Base-by-base conservation (phyloP, 2,797 vertebrate genomes). In the Sebastes trivittatus region DNA sequence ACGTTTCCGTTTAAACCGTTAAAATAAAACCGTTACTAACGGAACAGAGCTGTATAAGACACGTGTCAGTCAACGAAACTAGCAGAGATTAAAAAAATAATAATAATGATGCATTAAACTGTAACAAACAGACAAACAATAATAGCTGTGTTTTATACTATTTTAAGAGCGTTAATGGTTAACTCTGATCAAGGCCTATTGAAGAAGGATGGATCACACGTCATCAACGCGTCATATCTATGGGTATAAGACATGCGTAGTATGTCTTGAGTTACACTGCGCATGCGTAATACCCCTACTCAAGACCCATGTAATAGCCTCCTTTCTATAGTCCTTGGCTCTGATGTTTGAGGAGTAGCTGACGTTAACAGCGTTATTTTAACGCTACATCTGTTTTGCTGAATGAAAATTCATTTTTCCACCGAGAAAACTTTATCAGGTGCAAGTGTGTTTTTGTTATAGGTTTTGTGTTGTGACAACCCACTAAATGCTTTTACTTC, bases 11-110 rank as follows among this genome's bases (percentile, higher is more conserved):
- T 80, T 4, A 2, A 9, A 7, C 34, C 0, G 78, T 77, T 11
- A 88, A 73, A 90, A 81, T 91, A 89, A 91, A 91, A 75, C 4
- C 4, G 20, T 13, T 4, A 22, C 5, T 3, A 3, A 18, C 7
- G 2, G 7, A 62, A 46, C 1, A 2, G 4, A 2, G 4, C 4
- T 6, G 6, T n/a, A 36, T 5, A 16, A 49, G 2, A 63, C 14
- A 18, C 23, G 11, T 46, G 42, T 7, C 6, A 46, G 14, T 46
- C 42, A 46, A 46, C 42, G 42, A 46, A 46, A 46, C 42, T 16
- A 16, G 38, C 14, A 42, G 5, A 42, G 14, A 42, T 42, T 36
- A 11, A 36, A 36, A 36, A 11, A 11, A 36, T 11, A 36, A 38
- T 38, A 38, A 38, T 38, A 38, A 38, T 46, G 14, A 16, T 5